phyloP scores from a whole-genome alignment of 2,888 invertebrate species.

The Zygaena filipendulae region DNA sequence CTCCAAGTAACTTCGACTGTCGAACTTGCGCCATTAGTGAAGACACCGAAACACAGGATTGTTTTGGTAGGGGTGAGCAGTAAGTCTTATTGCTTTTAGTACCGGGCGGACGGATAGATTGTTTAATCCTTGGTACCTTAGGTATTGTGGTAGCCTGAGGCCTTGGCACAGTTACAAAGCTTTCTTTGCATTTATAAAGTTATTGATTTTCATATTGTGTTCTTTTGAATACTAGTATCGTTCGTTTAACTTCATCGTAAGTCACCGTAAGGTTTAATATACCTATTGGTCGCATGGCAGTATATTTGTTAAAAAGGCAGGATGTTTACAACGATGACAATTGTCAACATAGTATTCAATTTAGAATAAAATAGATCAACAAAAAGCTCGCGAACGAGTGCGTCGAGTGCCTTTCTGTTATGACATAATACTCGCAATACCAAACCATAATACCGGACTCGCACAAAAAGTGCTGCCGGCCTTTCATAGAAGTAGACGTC shows the following conservation, averaged over 20 bases:
- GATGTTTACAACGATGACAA: slow-evolving; percentile 53
- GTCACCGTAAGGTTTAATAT: too few relatives aligned
- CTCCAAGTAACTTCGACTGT: slow-evolving; percentile 67
- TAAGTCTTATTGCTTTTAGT: slow-evolving; percentile 68
- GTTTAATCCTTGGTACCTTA: slow-evolving; percentile 64
- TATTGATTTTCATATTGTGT: too few relatives aligned
- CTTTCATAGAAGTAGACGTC: slow-evolving; percentile 48
- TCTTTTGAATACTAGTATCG: too few relatives aligned
- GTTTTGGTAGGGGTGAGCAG: slow-evolving; percentile 64
- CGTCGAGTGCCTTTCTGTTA: slow-evolving; percentile 57
- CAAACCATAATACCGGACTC: slow-evolving; percentile 49
- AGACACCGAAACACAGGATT: slow-evolving; percentile 67
- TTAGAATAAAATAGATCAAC: slow-evolving; percentile 46
- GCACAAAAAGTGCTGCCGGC: slow-evolving; percentile 54
- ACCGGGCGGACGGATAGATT: slow-evolving; percentile 50
- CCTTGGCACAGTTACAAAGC: too few relatives aligned
- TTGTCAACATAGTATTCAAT: slow-evolving; percentile 61
- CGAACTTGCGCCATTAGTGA: slow-evolving; percentile 67
- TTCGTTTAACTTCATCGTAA: too few relatives aligned
- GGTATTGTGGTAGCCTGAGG: slow-evolving; percentile 39
- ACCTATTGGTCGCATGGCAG: too few relatives aligned
- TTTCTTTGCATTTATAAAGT: slow-evolving; percentile 20
- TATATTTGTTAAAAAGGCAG: slow-evolving; percentile 55
- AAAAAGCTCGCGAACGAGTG: slow-evolving; percentile 43
- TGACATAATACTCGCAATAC: slow-evolving; percentile 66